Evolutionary conservation across 1,140 invertebrate genomes (phyloP).

Genomic region (Drosophila ironensis): DNA sequence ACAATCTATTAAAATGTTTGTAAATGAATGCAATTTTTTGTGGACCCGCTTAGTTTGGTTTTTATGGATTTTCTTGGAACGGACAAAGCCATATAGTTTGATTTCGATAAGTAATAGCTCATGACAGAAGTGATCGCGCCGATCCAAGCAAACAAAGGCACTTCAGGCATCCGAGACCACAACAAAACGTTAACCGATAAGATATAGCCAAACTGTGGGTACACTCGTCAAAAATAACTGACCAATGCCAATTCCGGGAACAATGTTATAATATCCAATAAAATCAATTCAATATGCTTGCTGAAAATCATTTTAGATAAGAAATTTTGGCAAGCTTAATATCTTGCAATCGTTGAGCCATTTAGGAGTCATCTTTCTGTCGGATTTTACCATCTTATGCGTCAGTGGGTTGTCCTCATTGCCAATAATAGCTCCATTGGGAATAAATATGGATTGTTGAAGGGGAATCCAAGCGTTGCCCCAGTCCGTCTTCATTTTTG

Average conservation of each 20-base stretch:
- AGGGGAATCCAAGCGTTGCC: background rate
- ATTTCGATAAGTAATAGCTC: slow-evolving; percentile 13
- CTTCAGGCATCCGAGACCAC: slow-evolving; percentile 35
- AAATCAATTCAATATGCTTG: too few species aligned
- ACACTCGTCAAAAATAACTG: background rate
- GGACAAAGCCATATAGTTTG: background rate
- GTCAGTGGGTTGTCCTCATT: background rate
- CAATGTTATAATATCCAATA: too few species aligned
- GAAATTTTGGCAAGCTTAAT: background rate
- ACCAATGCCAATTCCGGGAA: background rate
- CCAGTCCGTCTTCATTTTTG: background rate
- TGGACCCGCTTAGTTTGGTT: too few species aligned
- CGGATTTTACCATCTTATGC: background rate
- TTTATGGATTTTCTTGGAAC: slow-evolving; percentile 13
- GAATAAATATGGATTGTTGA: background rate
- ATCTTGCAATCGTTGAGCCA: background rate
- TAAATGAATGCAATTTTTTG: too few species aligned
- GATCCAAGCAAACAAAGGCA: slow-evolving; percentile 51
- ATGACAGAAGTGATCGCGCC: background rate
- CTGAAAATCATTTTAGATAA: background rate
- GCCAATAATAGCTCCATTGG: background rate
- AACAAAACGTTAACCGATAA: slow-evolving; percentile 56
- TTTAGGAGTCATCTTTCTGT: background rate
- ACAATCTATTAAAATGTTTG: too few species aligned
- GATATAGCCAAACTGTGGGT: slow-evolving; percentile 56